Evolutionary conservation across 2,888 invertebrate species (phyloP), one percentile per base, ranked within the genome.

Genomic region (Drosophila mettleri): DNA sequence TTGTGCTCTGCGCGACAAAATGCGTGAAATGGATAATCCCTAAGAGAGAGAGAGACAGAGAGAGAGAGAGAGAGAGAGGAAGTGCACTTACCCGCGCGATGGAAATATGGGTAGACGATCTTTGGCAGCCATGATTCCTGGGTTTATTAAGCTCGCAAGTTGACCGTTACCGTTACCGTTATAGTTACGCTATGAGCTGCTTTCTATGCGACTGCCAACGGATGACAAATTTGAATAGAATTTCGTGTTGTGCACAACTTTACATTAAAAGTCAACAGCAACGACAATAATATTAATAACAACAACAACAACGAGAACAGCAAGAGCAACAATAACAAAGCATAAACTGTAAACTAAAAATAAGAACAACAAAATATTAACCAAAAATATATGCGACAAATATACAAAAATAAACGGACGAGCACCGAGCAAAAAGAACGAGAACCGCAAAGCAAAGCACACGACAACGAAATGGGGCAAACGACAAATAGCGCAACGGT

Each of bases 31-130:
- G 27, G 14, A 14, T 27, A 38, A 38, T 18, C 36, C 16, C 18
- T 18, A 8, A 36, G 2, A 8, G 16, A n/a, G 34, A 1, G 52
- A n/a, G 12, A 4, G 8, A 16, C 9, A 7, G 16, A 9, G 3
- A 10, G n/a, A 12, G 38, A 12, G 39, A 12, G 29, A 16, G n/a
- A 9, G n/a, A 27, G 41, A n/a, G 29, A 9, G 31, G 0, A 9
- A 9, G 53, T 80, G 29, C 53, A 95, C 96, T 95, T 93, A 98
- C 99, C 99, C 98, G 94, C 98, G 95, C 89, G 98, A 98, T 90
- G 98, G 98, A 93, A 98, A 98, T 94, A 98, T 96, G 68, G 97
- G 95, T 92, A 98, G 94, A 93, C 95, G 96, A 85, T 98, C 98
- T 93, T 95, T 97, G 92, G 95, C 95, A 89, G 97, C 96, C 96